phyloP scores from a whole-genome alignment of 2,888 invertebrate genomes.

The Agapetus fuscipes region DNA sequence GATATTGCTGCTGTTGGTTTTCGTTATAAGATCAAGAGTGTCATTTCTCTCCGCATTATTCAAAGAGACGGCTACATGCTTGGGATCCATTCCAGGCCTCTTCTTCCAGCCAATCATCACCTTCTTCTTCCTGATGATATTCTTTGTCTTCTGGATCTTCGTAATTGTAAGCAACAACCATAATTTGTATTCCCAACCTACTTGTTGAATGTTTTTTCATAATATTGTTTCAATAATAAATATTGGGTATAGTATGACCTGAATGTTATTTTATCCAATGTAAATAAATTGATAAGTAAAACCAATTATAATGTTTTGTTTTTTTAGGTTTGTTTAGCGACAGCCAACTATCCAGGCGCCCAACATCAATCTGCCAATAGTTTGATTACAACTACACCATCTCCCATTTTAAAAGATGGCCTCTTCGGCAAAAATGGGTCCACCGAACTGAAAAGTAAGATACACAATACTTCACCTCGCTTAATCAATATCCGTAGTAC shows the following conservation, averaged over 20 bases:
- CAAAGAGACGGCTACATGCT: conserved; percentile 81
- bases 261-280: no score
- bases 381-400: no score
- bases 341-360: conserved; percentile 64
- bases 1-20: conserved; percentile 61
- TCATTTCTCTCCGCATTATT: conserved; percentile 77
- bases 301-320: conserved; percentile 1
- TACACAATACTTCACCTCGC: no score
- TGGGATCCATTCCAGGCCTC: conserved; percentile 73
- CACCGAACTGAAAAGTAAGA: no score
- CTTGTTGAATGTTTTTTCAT: no score
- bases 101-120: conserved; percentile 80
- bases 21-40: conserved; percentile 70
- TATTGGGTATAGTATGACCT: no score
- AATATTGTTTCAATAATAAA: no score
- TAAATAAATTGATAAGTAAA: no score
- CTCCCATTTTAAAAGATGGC: no score
- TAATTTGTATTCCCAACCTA: neutral
- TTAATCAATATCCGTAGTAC: no score
- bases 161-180: conserved; percentile 70
- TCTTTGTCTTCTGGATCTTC: conserved; percentile 78
- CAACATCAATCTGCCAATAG: conserved; percentile 38
- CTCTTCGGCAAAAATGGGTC: no score
- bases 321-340: conserved; percentile 60
- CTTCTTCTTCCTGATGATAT: conserved; percentile 64